Evolutionary conservation across 2,888 invertebrate genomes (phyloP).

Genomic region (Atethmia centrago): DNA sequence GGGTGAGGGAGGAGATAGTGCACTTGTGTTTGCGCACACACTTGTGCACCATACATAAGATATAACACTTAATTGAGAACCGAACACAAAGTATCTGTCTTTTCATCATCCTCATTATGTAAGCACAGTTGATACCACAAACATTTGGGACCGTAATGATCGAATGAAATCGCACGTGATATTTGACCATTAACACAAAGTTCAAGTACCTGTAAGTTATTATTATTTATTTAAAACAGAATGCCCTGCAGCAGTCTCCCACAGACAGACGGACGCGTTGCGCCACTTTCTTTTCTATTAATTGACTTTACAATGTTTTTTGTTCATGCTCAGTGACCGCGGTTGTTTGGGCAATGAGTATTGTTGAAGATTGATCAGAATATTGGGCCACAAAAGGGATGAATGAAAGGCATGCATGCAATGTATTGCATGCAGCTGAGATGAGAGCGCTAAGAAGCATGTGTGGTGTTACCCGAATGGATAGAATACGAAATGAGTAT

Average conservation of each 20-base stretch:
- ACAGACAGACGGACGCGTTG: constrained; percentile 52
- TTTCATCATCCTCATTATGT: neutral
- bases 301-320: constrained; percentile 66
- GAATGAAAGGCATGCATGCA: too few species aligned
- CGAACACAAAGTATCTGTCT: neutral
- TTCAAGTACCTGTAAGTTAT: constrained; percentile 35
- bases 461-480: too few species aligned
- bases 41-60: neutral
- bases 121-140: constrained; percentile 8
- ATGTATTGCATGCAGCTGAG: too few species aligned
- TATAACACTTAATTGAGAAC: neutral
- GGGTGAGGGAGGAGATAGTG: neutral
- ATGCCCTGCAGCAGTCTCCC: constrained; percentile 61
- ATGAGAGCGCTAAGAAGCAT: too few species aligned
- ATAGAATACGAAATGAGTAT: too few species aligned
- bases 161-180: constrained; percentile 49
- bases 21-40: neutral
- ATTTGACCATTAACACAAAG: constrained; percentile 43
- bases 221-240: constrained; percentile 36
- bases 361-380: too few species aligned
- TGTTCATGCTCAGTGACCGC: constrained; percentile 65
- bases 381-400: too few species aligned
- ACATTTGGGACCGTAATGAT: constrained; percentile 19
- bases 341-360: constrained; percentile 32
- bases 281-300: constrained; percentile 72